Base-by-base conservation (phyloP, 2,888 invertebrate genomes). In the Drosophila phalerata region DNA sequence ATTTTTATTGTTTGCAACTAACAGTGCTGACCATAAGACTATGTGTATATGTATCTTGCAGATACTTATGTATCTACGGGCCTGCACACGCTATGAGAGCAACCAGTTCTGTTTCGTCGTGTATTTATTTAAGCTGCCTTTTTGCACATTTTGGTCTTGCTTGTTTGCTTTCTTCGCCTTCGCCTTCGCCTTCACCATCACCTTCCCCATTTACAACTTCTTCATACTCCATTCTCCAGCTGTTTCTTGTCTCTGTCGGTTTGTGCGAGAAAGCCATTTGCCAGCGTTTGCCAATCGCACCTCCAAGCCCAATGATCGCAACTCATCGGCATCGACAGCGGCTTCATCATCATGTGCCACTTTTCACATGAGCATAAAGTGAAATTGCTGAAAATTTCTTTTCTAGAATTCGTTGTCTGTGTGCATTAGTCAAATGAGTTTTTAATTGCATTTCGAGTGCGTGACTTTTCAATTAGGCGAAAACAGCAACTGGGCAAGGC, bases 281-380 rank as follows among this genome's bases (percentile, higher is more conserved):
- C 40, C 62, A 64, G 62, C 74, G 68, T 81, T 82, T 84, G 82
- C 86, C 82, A 84, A 84, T 84, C 84, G 81, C 76, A 57, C 61
- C 67, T 56, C 56, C 28, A 55, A 74, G 81, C 84, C 87, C 84
- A 88, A 84, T 88, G 89, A 84, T 84, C 73, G 88, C 69, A 83
- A 75, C 83, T 79, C 73, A 68, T 82, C 56, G 73, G 47, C 69
- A 60, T 82, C 56, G 70, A 40, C 69, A 57, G 74, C 81, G 45
- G 73, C 86, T 52, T 83, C 88, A 84, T 84, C 88, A 88, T 88
- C 85, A 84, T 88, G 84, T 84, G 84, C 84, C 56, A 84, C 88
- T 84, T 84, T 84, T 88, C 87, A 73, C 88, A 84, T 86, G 73
- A 53, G 69, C 86, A 76, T 86, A 88, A 84, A 88, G 84, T 84